Percentiles rank a stretch among this genome's conserved stretches.
These are phyloP conservation scores for Spilosoma lubricipeda DNA, from an alignment of 2,888 invertebrate species.

Conservation along the genomic window DNA sequence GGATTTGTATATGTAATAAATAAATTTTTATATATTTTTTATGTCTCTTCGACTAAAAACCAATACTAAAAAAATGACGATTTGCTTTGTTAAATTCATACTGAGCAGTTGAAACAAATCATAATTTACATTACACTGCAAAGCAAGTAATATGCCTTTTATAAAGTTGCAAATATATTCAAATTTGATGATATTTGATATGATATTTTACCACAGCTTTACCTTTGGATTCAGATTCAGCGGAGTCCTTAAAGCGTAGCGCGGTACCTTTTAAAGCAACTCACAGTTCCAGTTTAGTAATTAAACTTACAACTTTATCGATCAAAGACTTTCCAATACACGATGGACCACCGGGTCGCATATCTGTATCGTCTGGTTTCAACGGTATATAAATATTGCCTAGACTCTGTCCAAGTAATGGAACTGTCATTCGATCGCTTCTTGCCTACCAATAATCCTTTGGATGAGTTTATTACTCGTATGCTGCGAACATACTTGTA, in stretches of 20 bases:
- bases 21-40: background rate
- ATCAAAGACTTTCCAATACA: slow-evolving; percentile 75
- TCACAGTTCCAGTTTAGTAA: slow-evolving; percentile 78
- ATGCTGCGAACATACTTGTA: slow-evolving; percentile 58
- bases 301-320: slow-evolving; percentile 85
- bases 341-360: slow-evolving; percentile 77
- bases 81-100: background rate
- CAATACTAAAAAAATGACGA: background rate
- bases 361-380: slow-evolving; percentile 65
- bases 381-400: slow-evolving; percentile 74
- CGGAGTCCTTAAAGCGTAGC: slow-evolving; percentile 66
- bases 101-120: background rate
- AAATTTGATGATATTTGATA: slow-evolving; percentile 43
- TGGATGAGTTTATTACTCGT: slow-evolving; percentile 79
- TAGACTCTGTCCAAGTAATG: slow-evolving; percentile 71
- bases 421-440: slow-evolving; percentile 76
- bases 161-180: slow-evolving; percentile 40
- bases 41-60: background rate
- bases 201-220: slow-evolving; percentile 49
- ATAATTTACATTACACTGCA: background rate
- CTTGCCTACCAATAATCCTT: slow-evolving; percentile 74
- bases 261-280: slow-evolving; percentile 76
- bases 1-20: background rate
- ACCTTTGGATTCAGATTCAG: slow-evolving; percentile 54
- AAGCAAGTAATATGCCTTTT: slow-evolving; percentile 6